Evolutionary conservation across 2,888 invertebrate species (phyloP), one percentile per base, ranked within the genome.

Genomic region (Melanostoma mellinum): DNA sequence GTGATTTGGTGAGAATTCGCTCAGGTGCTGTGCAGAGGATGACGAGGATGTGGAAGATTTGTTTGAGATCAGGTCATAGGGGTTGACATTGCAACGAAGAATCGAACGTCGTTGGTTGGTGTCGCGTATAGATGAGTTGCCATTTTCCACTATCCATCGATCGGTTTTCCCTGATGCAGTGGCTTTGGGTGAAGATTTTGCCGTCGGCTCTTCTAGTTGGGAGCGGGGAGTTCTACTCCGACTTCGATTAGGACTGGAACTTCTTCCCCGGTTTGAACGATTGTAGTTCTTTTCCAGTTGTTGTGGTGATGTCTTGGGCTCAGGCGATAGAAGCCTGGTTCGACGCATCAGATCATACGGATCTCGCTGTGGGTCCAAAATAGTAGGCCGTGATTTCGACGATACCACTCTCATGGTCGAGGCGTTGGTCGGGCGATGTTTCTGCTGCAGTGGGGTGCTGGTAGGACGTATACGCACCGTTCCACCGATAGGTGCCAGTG

Each of bases 321-420:
- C 91, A 1, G 95, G 95, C 58, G 95, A 95, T 42, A 94, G 92
- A 73, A 97, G 90, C 76, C 97, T 93, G 86, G 94, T 95, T 86
- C 96, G 93, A 88, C 97, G 93, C 95, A 97, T 95, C 86, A 96
- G 93, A 90, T 97, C 96, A 90, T 97, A 97, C 0, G 97, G 97
- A 91, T 97, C 95, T 90, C 92, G 93, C 50, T 91, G 90, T n/a
- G 93, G 90, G 87, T 94, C 94, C 67, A 95, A 90, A 86, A 95
- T 95, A 40, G 94, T 93, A 48, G 95, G 94, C 87, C 95, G 93
- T 38, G 93, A 89, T 87, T 93, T 94, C 33, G 87, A 91, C 8
- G 92, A 90, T 55, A 92, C 91, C 73, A 94, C 93, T 86, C 94
- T 92, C 55, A 95, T 93, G 9, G 94, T 95, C 61, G 94, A 94